These are phyloP conservation scores for Gorsachius goisagi DNA, from an alignment of 2,113 vertebrate genomes.

Conservation along the genomic window DNA sequence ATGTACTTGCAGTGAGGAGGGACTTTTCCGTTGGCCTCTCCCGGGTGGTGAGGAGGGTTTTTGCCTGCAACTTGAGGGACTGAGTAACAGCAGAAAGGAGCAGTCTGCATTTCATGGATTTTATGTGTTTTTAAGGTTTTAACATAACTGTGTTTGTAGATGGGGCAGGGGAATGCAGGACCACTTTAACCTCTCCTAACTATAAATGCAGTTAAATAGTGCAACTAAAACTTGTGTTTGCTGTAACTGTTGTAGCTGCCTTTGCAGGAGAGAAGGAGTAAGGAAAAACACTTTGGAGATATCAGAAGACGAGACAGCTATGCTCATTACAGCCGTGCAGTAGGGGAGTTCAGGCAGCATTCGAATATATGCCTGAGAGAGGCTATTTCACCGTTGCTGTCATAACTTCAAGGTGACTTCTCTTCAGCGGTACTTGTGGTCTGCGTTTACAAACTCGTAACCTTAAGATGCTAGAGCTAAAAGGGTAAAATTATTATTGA, in stretches of 20 bases:
- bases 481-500: background rate
- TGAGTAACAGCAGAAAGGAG: background rate
- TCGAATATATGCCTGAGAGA: background rate
- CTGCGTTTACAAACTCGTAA: background rate
- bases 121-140: background rate
- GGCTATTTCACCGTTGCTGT: background rate
- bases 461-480: background rate
- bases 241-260: background rate
- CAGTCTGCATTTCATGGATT: background rate
- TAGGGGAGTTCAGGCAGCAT: background rate
- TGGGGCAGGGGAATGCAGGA: accelerated
- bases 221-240: background rate
- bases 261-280: background rate
- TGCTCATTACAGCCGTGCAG: background rate
- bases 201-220: background rate
- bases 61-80: background rate
- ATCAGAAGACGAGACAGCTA: background rate
- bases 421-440: background rate
- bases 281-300: background rate
- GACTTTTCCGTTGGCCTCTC: background rate
- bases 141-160: background rate
- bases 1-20: background rate
- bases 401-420: background rate
- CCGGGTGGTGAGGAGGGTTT: accelerated
- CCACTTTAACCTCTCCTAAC: background rate